Percentiles rank a stretch among this genome's conserved stretches.
Evolutionary conservation across 1,140 invertebrate species (phyloP).

Genomic region (Dreissena polymorpha): DNA sequence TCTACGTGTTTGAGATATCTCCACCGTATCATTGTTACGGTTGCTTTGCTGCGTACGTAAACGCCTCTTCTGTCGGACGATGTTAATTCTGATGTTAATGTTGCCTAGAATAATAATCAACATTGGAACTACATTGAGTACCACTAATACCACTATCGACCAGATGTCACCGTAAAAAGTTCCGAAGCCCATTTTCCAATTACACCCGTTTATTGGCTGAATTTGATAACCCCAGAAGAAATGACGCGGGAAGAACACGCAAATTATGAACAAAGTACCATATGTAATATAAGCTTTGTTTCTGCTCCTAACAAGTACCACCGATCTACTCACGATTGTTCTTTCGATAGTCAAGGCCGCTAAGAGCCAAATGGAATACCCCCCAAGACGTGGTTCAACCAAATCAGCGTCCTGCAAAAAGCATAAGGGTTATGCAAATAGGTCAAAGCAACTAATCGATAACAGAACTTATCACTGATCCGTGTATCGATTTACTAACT

Average conservation of each 20-base stretch:
- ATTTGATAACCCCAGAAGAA: not conserved
- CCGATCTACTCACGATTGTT: not conserved
- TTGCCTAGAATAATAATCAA: not conserved
- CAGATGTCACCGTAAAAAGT: conserved; percentile 1
- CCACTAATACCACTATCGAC: not conserved
- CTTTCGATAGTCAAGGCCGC: not conserved
- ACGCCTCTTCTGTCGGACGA: not conserved
- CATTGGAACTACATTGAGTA: not conserved
- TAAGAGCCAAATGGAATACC: not conserved
- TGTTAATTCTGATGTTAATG: not conserved
- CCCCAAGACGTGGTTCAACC: not conserved
- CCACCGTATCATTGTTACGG: not conserved
- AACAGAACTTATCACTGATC: no score
- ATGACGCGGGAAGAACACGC: not conserved
- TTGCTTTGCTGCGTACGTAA: not conserved
- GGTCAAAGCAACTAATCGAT: no score
- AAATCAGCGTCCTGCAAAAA: not conserved
- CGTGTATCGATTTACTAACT: no score
- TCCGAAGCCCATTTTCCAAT: not conserved
- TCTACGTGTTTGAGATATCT: not conserved
- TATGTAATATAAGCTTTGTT: not conserved
- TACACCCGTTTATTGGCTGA: not conserved
- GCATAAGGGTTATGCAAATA: not conserved
- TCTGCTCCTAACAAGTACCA: not conserved
- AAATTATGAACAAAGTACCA: not conserved